These are phyloP conservation scores for Xanthorhoe designata DNA, from an alignment of 2,888 invertebrate genomes.

Conservation along the genomic window DNA sequence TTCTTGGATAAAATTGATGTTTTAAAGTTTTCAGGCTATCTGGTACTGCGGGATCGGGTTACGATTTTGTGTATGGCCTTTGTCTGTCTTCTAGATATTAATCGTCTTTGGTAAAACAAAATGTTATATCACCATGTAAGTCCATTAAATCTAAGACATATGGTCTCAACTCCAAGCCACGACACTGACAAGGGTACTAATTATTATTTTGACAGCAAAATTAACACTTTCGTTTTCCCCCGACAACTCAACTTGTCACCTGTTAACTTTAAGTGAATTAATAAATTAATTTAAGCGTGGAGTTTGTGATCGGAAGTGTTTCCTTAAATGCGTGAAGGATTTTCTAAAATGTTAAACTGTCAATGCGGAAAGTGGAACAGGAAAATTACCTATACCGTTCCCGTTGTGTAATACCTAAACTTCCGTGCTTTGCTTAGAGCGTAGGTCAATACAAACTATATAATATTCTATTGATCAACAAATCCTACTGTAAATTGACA, in stretches of 20 bases:
- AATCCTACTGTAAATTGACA: neutral
- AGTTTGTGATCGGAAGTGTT: neutral
- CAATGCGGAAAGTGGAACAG: no score
- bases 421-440: no score
- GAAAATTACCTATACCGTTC: no score
- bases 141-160: neutral
- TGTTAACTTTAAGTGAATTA: slow-evolving; percentile 43
- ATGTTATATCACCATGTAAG: neutral
- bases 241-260: slow-evolving; percentile 33
- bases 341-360: neutral
- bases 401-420: no score
- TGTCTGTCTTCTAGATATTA: no score
- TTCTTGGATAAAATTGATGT: no score
- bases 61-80: no score
- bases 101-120: no score
- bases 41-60: no score
- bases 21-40: no score
- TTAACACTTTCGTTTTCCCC: slow-evolving; percentile 41
- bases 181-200: slow-evolving; percentile 48
- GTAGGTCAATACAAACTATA: no score
- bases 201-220: slow-evolving; percentile 48
- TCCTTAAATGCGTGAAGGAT: neutral
- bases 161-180: neutral
- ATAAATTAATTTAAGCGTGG: slow-evolving; percentile 24
- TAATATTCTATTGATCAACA: neutral